Evolutionary conservation across 2,113 vertebrate species (phyloP).

Genomic region (Gymnocephalus cernua): DNA sequence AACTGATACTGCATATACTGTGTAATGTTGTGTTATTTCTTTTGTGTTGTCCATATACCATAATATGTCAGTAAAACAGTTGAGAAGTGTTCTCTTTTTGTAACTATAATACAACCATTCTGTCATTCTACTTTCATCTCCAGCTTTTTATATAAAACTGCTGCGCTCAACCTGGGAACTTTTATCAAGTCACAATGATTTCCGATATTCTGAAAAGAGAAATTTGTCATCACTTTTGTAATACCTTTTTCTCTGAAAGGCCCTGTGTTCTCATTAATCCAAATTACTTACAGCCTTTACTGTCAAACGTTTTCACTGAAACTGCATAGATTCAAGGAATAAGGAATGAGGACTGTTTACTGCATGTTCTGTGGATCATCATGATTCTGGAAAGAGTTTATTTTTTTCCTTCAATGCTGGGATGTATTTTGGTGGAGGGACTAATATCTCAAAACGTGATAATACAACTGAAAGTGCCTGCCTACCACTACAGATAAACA

Average conservation of each 20-base stretch:
- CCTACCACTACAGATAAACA: neutral
- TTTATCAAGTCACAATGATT: neutral
- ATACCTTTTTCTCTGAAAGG: neutral
- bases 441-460: neutral
- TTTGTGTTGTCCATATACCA: neutral
- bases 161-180: neutral
- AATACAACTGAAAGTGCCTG: neutral
- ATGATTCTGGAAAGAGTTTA: neutral
- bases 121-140: neutral
- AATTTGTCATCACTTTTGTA: neutral
- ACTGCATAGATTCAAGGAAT: neutral
- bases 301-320: neutral
- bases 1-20: neutral
- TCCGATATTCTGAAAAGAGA: neutral
- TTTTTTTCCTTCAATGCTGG: neutral
- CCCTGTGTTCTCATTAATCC: neutral
- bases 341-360: neutral
- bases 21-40: neutral
- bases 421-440: neutral
- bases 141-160: conserved; percentile 1
- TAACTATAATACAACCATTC: neutral
- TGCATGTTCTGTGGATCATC: neutral
- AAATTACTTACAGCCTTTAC: conserved; percentile 3
- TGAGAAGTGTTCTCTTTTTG: neutral
- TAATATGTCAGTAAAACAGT: neutral